Conservation (phyloP, 1,140 invertebrate species). For the Cecropterus lyciades region DNA sequence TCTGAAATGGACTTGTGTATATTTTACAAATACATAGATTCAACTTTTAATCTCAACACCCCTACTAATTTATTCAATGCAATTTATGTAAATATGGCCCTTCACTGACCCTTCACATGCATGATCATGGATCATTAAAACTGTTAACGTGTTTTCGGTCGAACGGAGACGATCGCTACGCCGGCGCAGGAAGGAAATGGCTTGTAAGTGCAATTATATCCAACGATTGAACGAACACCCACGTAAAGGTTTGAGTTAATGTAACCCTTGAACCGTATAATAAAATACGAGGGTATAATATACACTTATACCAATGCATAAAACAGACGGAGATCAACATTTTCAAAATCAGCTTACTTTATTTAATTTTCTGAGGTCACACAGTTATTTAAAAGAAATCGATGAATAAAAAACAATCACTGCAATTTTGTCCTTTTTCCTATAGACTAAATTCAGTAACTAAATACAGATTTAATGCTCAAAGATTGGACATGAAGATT, state of each 20-base stretch:
- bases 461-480: too few relatives aligned
- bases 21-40: not conserved
- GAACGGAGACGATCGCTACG: constrained; percentile 12
- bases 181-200: constrained; percentile 14
- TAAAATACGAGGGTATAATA: not conserved
- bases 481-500: too few relatives aligned
- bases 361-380: too few relatives aligned
- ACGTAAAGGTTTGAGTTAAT: not conserved
- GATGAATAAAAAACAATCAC: too few relatives aligned
- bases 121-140: constrained; percentile 5
- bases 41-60: too few relatives aligned
- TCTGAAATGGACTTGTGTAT: too few relatives aligned
- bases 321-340: too few relatives aligned
- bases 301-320: not conserved
- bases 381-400: too few relatives aligned
- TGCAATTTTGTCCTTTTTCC: too few relatives aligned
- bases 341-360: too few relatives aligned
- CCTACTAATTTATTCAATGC: not conserved
- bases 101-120: not conserved
- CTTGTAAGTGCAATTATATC: constrained; percentile 2
- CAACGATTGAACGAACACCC: constrained; percentile 3
- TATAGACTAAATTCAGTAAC: too few relatives aligned
- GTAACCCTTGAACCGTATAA: constrained; percentile 5
- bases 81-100: not conserved
- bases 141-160: constrained; percentile 8